A percentile compares a stretch with the other conserved stretches of the same genome.
These are phyloP conservation scores for Drosophila grimshawi DNA, from an alignment of 1,140 invertebrate genomes.

Conservation along the genomic window DNA sequence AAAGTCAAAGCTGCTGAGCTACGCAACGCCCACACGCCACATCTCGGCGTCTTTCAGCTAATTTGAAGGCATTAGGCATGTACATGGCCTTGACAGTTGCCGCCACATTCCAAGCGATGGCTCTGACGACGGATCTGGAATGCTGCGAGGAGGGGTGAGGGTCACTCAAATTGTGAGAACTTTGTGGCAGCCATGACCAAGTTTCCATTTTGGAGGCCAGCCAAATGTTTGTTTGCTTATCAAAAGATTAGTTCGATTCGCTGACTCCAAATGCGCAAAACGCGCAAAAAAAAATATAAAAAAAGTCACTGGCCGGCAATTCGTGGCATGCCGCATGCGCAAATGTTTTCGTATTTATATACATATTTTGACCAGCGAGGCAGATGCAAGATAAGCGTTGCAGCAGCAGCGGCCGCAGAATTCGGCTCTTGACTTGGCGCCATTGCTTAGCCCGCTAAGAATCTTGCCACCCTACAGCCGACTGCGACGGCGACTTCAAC, in stretches of 20 bases:
- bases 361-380: conserved; percentile 32
- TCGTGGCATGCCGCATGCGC: conserved; percentile 31
- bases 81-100: conserved; percentile 49
- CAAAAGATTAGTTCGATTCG: conserved; percentile 66
- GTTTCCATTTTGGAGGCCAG: conserved; percentile 50
- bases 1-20: conserved; percentile 69
- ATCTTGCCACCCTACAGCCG: conserved; percentile 74
- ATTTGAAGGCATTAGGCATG: conserved; percentile 11
- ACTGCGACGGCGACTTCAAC: conserved; percentile 29
- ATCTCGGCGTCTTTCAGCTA: conserved; percentile 13
- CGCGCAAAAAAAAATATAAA: not conserved
- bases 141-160: conserved; percentile 47
- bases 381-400: conserved; percentile 43
- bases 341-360: conserved; percentile 9
- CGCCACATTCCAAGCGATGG: conserved; percentile 71
- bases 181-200: conserved; percentile 65
- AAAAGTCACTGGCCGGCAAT: conserved; percentile 7
- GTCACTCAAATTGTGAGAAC: conserved; percentile 77
- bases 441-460: conserved; percentile 52
- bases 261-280: conserved; percentile 46
- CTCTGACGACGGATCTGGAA: conserved; percentile 38
- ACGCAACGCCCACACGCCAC: conserved; percentile 73
- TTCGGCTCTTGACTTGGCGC: conserved; percentile 66
- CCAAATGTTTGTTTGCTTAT: conserved; percentile 54
- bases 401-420: conserved; percentile 12